phyloP scores from a whole-genome alignment of 2,797 vertebrate genomes.

The Cheirogaleus major region DNA sequence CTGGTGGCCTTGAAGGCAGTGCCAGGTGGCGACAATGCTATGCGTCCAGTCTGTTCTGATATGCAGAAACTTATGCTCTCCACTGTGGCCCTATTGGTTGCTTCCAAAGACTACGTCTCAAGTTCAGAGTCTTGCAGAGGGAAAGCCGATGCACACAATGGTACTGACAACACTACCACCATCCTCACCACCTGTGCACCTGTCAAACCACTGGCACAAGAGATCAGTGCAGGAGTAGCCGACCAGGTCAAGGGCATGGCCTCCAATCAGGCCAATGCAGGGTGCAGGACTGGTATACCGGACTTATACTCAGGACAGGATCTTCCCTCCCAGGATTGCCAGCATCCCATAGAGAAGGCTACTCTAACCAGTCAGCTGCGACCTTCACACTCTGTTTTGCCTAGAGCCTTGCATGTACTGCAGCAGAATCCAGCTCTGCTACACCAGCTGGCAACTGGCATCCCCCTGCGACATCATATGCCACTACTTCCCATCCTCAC shows the following conservation, averaged over 20 bases:
- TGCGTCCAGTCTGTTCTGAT: neutral
- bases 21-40: slow-evolving; percentile 66
- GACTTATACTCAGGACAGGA: neutral
- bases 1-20: slow-evolving; percentile 34
- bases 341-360: slow-evolving; percentile 21
- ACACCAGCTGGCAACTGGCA: slow-evolving; percentile 36
- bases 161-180: neutral
- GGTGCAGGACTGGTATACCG: neutral
- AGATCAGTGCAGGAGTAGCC: slow-evolving; percentile 27
- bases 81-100: neutral
- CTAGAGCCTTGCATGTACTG: slow-evolving; percentile 36
- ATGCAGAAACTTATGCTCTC: slow-evolving; percentile 55
- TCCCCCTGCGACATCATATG: slow-evolving; percentile 21
- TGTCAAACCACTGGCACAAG: neutral
- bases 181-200: neutral
- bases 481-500: slow-evolving; percentile 68
- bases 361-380: neutral
- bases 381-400: slow-evolving; percentile 16
- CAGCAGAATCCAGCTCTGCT: slow-evolving; percentile 64
- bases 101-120: slow-evolving; percentile 4
- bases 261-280: slow-evolving; percentile 18
- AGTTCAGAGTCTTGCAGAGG: slow-evolving; percentile 39
- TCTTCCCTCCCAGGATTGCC: slow-evolving; percentile 66
- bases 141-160: neutral
- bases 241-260: neutral